These are phyloP conservation scores for Omphaloscelis lunosa DNA, from an alignment of 2,888 invertebrate genomes.

Conservation along the genomic window DNA sequence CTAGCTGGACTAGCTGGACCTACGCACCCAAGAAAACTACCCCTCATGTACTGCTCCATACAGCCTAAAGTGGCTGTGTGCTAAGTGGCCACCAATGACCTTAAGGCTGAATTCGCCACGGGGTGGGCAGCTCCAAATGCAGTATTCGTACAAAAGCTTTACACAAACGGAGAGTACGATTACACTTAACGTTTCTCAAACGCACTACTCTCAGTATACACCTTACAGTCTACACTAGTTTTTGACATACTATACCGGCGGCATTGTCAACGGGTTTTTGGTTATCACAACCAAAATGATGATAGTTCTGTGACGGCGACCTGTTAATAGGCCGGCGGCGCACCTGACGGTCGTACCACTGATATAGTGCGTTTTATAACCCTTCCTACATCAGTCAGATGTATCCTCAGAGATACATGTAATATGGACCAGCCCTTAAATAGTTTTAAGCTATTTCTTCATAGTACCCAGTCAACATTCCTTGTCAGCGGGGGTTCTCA, in stretches of 20 bases:
- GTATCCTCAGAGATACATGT: neutral
- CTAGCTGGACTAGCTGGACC: too few species aligned
- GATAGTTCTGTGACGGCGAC: neutral
- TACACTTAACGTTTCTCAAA: neutral
- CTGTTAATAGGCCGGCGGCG: neutral
- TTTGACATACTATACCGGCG: too few species aligned
- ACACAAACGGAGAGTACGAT: neutral
- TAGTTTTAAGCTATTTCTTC: neutral
- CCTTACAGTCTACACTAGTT: too few species aligned
- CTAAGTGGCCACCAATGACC: too few species aligned
- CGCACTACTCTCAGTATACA: neutral
- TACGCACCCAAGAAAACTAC: too few species aligned
- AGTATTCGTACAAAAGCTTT: neutral
- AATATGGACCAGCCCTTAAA: neutral
- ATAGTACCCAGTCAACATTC: conserved; percentile 5
- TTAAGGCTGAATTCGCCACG: neutral
- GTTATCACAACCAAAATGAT: too few species aligned
- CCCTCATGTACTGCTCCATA: neutral
- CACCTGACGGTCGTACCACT: neutral
- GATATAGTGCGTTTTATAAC: too few species aligned
- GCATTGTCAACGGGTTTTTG: neutral
- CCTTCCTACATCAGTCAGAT: neutral
- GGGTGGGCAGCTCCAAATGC: neutral
- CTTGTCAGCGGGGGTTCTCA: neutral
- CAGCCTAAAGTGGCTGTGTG: too few species aligned